phyloP scores from a whole-genome alignment of 1,140 invertebrate species.

The Zaprionus lachaisei region DNA sequence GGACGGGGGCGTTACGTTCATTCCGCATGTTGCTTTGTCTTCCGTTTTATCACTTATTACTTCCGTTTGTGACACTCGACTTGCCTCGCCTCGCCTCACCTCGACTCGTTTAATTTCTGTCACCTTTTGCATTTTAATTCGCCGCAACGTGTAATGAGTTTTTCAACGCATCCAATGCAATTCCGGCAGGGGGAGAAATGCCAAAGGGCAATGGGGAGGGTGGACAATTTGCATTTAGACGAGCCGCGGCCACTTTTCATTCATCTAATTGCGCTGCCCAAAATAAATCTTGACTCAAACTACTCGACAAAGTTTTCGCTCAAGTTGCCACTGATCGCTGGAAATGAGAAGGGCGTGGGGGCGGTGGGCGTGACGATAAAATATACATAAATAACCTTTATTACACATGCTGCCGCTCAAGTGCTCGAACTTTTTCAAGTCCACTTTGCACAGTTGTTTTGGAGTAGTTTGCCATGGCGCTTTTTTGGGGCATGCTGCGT shows the following conservation, averaged over 20 bases:
- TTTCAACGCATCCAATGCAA: slow-evolving; percentile 11
- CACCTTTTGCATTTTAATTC: slow-evolving; percentile 79
- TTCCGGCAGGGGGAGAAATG: slow-evolving; percentile 19
- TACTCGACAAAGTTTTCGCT: slow-evolving; percentile 57
- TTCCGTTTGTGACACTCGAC: slow-evolving; percentile 63
- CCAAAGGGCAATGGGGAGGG: background rate
- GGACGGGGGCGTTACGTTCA: slow-evolving; percentile 20
- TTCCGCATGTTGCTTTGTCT: slow-evolving; percentile 59
- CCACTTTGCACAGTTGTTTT: slow-evolving; percentile 80
- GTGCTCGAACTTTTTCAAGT: slow-evolving; percentile 81
- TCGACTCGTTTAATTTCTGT: slow-evolving; percentile 68
- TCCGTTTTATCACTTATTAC: slow-evolving; percentile 82
- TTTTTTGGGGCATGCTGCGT: slow-evolving; percentile 41
- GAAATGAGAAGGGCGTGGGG: too few species aligned
- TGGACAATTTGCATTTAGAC: slow-evolving; percentile 74
- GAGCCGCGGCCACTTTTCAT: slow-evolving; percentile 63
- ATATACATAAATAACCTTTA: slow-evolving; percentile 83
- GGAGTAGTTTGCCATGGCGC: slow-evolving; percentile 63
- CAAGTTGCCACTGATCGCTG: slow-evolving; percentile 33
- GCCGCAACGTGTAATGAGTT: slow-evolving; percentile 59
- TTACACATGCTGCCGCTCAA: slow-evolving; percentile 81
- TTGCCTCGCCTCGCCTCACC: slow-evolving; percentile 6
- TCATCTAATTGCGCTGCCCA: slow-evolving; percentile 70
- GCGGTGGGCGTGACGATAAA: slow-evolving; percentile 54
- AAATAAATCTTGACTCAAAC: slow-evolving; percentile 72